Percentiles rank a stretch among this genome's conserved stretches.
phyloP scores from a whole-genome alignment of 2,797 vertebrate genomes.

The Furcifer pardalis region DNA sequence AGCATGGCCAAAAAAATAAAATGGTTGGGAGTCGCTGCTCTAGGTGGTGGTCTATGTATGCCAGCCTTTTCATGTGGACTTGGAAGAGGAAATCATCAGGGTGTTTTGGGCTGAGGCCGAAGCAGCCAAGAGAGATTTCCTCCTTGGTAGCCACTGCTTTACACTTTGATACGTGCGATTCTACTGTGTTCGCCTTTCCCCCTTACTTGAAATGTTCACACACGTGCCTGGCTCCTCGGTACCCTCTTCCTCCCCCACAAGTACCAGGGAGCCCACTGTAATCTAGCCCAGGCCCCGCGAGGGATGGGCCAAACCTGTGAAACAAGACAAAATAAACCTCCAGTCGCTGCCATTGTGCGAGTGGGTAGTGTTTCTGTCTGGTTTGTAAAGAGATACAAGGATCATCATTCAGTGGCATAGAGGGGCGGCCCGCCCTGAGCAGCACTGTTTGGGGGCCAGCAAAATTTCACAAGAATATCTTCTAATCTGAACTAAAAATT shows the following conservation, averaged over 20 bases:
- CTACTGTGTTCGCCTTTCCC: constrained; percentile 14
- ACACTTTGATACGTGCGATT: constrained; percentile 11
- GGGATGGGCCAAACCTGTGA: constrained; percentile 10
- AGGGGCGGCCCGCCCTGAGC: too few relatives aligned
- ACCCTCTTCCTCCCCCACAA: not conserved
- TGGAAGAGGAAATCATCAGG: fast-evolving
- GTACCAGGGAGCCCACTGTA: not conserved
- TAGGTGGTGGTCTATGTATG: too few relatives aligned
- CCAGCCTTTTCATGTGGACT: too few relatives aligned
- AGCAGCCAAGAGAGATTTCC: not conserved
- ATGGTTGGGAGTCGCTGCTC: not conserved
- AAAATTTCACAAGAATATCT: too few relatives aligned
- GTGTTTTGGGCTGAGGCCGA: too few relatives aligned
- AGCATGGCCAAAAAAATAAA: too few relatives aligned
- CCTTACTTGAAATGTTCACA: not conserved
- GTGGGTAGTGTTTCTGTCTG: not conserved
- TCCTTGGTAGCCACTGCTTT: not conserved
- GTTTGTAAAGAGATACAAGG: too few relatives aligned
- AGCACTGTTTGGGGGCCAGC: too few relatives aligned
- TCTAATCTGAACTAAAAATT: too few relatives aligned
- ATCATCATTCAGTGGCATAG: too few relatives aligned
- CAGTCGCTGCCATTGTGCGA: not conserved
- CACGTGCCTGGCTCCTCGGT: not conserved
- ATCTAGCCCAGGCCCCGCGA: not conserved
- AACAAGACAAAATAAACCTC: constrained; percentile 44